Conservation (phyloP, 2,888 invertebrate species). For the Lacanobia wlatinum region DNA sequence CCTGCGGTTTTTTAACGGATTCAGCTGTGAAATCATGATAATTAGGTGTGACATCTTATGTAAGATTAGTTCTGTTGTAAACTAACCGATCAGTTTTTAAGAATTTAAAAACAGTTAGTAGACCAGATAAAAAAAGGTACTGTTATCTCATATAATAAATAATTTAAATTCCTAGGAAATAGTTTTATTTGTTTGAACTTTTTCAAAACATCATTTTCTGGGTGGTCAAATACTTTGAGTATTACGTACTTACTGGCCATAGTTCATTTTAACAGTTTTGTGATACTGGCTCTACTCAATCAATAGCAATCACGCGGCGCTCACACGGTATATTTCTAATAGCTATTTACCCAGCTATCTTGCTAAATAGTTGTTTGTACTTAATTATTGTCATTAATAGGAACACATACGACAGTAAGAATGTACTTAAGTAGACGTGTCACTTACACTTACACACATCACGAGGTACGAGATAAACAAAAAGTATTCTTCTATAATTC, state of each 20-base stretch:
- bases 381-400: slow-evolving; percentile 47
- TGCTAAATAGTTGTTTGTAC: slow-evolving; percentile 28
- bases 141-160: no score
- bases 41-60: slow-evolving; percentile 18
- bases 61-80: not conserved
- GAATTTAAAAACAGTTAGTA: no score
- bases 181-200: no score
- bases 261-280: not conserved
- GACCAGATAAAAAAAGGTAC: no score
- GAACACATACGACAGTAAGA: slow-evolving; percentile 40
- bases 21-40: slow-evolving; percentile 38
- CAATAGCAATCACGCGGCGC: not conserved
- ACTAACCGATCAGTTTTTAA: not conserved
- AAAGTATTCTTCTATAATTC: slow-evolving; percentile 75
- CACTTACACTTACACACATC: slow-evolving; percentile 54
- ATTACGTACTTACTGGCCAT: not conserved
- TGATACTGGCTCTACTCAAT: no score
- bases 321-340: slow-evolving; percentile 17
- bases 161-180: no score
- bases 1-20: slow-evolving; percentile 53
- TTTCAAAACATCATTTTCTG: no score
- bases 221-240: no score
- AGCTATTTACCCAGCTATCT: slow-evolving; percentile 14
- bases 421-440: slow-evolving; percentile 60
- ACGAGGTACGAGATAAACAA: slow-evolving; percentile 59